Conservation (phyloP, 2,113 vertebrate genomes). For the Eublepharis macularius region DNA sequence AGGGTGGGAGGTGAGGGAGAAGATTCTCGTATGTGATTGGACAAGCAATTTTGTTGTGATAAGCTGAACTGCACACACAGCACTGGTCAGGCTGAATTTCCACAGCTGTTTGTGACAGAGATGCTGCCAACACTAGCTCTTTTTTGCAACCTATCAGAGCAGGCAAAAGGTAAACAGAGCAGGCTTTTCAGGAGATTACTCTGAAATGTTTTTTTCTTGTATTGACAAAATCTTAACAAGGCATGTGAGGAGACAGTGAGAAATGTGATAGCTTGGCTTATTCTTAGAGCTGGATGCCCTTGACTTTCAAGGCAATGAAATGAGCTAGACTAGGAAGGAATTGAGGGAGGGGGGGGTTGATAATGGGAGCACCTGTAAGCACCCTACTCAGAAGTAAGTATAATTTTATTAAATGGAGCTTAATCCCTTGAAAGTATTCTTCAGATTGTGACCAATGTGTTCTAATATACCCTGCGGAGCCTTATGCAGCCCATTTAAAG, state of each 20-base stretch:
- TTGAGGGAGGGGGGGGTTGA: not conserved
- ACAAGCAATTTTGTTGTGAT: slow-evolving; percentile 24
- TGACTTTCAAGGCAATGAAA: slow-evolving; percentile 40
- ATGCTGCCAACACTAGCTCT: not conserved
- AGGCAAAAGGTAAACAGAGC: slow-evolving; percentile 18
- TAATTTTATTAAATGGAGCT: too few relatives aligned
- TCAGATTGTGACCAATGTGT: too few relatives aligned
- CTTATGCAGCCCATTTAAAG: not conserved
- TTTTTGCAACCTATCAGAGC: not conserved
- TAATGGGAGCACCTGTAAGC: not conserved
- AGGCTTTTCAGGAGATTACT: slow-evolving; percentile 14
- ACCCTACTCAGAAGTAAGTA: too few relatives aligned
- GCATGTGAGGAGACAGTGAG: not conserved
- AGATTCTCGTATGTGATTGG: slow-evolving; percentile 12
- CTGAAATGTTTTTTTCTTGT: not conserved
- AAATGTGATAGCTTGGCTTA: slow-evolving; percentile 5
- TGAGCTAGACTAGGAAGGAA: not conserved
- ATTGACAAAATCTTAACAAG: slow-evolving; percentile 41
- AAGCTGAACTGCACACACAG: slow-evolving; percentile 12
- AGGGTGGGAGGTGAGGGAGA: not conserved
- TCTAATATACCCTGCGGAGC: not conserved
- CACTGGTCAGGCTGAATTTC: not conserved
- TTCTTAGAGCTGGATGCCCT: slow-evolving; percentile 20
- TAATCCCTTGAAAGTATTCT: too few relatives aligned
- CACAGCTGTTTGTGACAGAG: slow-evolving; percentile 8